phyloP scores from a whole-genome alignment of 2,797 vertebrate species.

The Danionella dracula region DNA sequence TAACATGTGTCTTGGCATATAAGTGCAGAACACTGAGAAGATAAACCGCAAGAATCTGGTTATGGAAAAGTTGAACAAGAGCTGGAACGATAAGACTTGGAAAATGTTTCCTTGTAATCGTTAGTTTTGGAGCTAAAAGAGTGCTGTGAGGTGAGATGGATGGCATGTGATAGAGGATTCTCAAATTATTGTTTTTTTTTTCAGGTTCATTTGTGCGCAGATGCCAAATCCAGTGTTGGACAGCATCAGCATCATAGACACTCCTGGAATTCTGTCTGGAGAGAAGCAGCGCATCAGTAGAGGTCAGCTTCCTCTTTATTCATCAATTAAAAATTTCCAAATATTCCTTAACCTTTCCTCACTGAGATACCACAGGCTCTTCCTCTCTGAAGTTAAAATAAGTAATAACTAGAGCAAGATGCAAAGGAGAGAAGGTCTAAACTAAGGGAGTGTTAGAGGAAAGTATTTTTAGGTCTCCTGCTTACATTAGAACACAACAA shows the following conservation, averaged over 20 bases:
- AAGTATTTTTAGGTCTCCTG: slow-evolving; percentile 30
- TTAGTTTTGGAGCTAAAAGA: not conserved
- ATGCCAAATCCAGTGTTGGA: slow-evolving; percentile 73
- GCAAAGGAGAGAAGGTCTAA: not conserved
- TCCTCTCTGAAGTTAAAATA: too few relatives aligned
- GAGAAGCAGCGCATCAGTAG: slow-evolving; percentile 56
- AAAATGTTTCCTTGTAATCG: slow-evolving; percentile 10
- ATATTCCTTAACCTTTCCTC: too few relatives aligned
- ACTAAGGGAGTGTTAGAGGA: not conserved
- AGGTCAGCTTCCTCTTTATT: slow-evolving; percentile 43
- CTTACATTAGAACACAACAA: slow-evolving; percentile 18
- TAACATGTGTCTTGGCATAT: not conserved
- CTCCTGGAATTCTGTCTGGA: slow-evolving; percentile 66
- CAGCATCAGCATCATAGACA: slow-evolving; percentile 79
- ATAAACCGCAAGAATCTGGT: slow-evolving; percentile 2
- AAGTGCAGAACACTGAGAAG: not conserved
- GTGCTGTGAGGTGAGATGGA: not conserved
- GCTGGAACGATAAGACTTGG: slow-evolving; percentile 12
- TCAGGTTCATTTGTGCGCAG: slow-evolving; percentile 66
- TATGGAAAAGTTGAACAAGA: slow-evolving; percentile 31
- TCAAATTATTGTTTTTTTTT: not conserved
- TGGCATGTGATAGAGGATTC: not conserved
- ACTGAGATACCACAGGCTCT: too few relatives aligned
- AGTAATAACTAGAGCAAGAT: too few relatives aligned
- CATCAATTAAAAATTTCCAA: too few relatives aligned